Evolutionary conservation across 2,113 vertebrate genomes (phyloP).

Genomic region (Rhynchomys soricoides): DNA sequence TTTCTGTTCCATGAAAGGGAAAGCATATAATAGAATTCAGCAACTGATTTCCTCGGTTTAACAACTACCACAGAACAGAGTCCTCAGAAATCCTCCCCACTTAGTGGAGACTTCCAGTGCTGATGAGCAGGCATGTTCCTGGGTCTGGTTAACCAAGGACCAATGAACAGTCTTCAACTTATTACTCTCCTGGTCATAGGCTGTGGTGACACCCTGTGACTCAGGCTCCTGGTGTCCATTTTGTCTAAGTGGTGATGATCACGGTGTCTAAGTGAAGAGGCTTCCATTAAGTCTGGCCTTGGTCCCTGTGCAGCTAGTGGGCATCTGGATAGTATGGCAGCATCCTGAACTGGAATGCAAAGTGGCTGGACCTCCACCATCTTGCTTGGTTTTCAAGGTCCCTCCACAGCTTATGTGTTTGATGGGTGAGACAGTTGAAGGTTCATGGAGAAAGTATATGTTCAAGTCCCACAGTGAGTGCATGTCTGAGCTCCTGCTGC

Average conservation of each 20-base stretch:
- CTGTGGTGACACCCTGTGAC: not conserved
- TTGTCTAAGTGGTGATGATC: not conserved
- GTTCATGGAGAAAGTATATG: not conserved
- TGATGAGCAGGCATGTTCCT: not conserved
- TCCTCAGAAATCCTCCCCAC: not conserved
- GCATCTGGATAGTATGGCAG: not conserved
- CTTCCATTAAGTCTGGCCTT: not conserved
- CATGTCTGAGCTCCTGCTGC: too few species aligned
- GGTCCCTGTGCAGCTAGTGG: too few species aligned
- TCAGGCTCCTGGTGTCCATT: not conserved
- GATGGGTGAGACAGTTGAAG: not conserved
- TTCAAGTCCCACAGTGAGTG: not conserved
- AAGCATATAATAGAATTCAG: conserved; percentile 65
- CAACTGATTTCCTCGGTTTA: conserved; percentile 41
- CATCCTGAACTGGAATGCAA: not conserved
- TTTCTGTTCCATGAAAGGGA: conserved; percentile 67
- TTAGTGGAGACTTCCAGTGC: not conserved
- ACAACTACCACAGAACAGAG: not conserved
- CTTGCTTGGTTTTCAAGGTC: not conserved
- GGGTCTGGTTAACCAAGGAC: not conserved
- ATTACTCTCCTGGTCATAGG: not conserved
- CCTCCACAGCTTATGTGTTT: not conserved
- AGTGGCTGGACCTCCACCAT: not conserved
- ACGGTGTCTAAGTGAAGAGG: not conserved
- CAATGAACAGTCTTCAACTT: not conserved